Base-by-base conservation (phyloP, 2,113 vertebrate species). In the Promerops cafer region DNA sequence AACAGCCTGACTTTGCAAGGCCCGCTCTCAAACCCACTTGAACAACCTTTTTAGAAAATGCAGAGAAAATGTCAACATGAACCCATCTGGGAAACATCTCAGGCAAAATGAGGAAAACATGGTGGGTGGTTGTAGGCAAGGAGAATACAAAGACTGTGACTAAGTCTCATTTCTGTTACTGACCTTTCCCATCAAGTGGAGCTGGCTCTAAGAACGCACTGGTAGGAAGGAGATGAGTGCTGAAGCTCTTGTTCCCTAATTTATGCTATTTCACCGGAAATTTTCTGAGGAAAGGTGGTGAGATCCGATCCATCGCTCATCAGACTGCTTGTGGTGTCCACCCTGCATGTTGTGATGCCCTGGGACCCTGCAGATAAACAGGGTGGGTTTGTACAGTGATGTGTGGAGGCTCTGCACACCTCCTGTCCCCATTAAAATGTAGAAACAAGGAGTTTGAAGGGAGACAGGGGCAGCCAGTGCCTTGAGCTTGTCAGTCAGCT, bases 401-500 rank as follows among this genome's bases (percentile, higher is more conserved):
- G 35, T 37, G 24, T 4, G 39, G 49, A 47, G 44, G 59, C 66
- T 59, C 44, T 83, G 5, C 42, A 13, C 21, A 9, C 16, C 44
- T 50, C 37, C 85, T 70, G 60, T 72, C 49, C 40, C 22, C 37
- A 37, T 13, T 11, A 22, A 49, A 45, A 84, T 69, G 68, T 13
- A 33, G 47, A 49, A 60, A 47, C 71, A 15, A 57, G 33, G 37
- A 42, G 19, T 63, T 70, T 64, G 72, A 74, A 40, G n/a, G 52
- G 60, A 91, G 60, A 15, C 26, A 33, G 77, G 89, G 16, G 10
- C 76, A 83, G 9, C 2, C 7, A 39, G 35, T 39, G 70, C 77
- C 71, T 45, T 80, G 69, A 92, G 44, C 59, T 71, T 91, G 54
- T 92, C 86, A 83, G 54, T 91, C 92, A 95, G 31, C 28, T 76